Conservation (phyloP, 2,888 invertebrate species). For the Dyspetes luteomarginatus region DNA sequence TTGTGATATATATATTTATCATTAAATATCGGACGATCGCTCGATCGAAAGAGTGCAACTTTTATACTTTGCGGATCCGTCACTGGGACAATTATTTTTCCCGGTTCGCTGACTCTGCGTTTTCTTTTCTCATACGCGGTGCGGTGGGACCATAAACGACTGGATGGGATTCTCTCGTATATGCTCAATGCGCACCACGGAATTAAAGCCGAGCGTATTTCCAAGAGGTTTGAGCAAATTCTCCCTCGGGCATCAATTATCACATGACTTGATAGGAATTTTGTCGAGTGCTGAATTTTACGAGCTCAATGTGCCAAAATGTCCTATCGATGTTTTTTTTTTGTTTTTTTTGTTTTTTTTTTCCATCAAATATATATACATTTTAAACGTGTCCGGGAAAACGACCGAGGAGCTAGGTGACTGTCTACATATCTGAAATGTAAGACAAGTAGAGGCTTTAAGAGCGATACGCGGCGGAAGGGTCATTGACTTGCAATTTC, state of each 20-base stretch:
- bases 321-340: neutral
- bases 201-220: too few species aligned
- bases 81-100: slow-evolving; percentile 53
- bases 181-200: slow-evolving; percentile 13
- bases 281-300: too few species aligned
- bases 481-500: slow-evolving; percentile 82
- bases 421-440: slow-evolving; percentile 49
- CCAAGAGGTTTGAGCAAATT: too few species aligned
- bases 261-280: too few species aligned
- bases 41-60: neutral
- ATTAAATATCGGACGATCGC: too few species aligned
- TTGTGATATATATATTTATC: too few species aligned
- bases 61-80: slow-evolving; percentile 6
- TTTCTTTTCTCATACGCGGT: slow-evolving; percentile 65
- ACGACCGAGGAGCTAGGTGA: slow-evolving; percentile 48
- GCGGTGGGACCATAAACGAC: slow-evolving; percentile 32
- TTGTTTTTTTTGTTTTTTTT: neutral
- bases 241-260: too few species aligned
- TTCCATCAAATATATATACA: too few species aligned
- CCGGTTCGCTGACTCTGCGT: slow-evolving; percentile 66
- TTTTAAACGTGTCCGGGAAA: slow-evolving; percentile 16
- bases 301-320: too few species aligned
- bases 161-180: slow-evolving; percentile 2
- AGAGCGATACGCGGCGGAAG: slow-evolving; percentile 35
- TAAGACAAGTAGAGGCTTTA: slow-evolving; percentile 52